Evolutionary conservation across 2,888 invertebrate species (phyloP).

Genomic region (Parnassius orleans): DNA sequence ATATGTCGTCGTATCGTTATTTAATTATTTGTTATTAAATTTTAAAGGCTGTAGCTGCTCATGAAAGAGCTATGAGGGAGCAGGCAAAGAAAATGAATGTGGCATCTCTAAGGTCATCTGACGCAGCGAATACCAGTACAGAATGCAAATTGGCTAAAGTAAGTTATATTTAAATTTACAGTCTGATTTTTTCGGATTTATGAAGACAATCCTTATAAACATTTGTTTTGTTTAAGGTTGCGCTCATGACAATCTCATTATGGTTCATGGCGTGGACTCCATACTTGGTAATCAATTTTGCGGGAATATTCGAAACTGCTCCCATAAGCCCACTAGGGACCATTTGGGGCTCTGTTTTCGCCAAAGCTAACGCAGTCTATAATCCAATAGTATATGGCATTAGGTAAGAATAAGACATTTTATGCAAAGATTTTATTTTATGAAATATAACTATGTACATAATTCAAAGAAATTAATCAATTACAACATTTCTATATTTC

Average conservation of each 20-base stretch:
- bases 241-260: conserved; percentile 88
- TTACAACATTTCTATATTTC: conserved; percentile 39
- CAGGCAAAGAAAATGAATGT: conserved; percentile 94
- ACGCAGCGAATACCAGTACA: conserved; percentile 84
- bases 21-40: not conserved
- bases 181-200: too few species aligned
- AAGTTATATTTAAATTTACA: conserved; percentile 3
- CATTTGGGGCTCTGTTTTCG: conserved; percentile 90
- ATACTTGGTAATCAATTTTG: conserved; percentile 86
- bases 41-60: conserved; percentile 83
- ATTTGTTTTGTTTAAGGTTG: conserved; percentile 70
- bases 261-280: conserved; percentile 94
- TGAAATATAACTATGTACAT: not conserved
- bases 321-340: conserved; percentile 86
- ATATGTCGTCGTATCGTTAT: too few species aligned
- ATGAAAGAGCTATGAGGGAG: conserved; percentile 88
- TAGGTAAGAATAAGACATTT: conserved; percentile 69
- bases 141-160: conserved; percentile 88
- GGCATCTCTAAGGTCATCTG: conserved; percentile 86
- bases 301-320: conserved; percentile 84
- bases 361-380: conserved; percentile 90
- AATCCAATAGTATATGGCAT: conserved; percentile 91
- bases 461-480: too few species aligned
- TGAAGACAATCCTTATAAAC: too few species aligned
- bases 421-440: not conserved